A percentile compares a stretch with the other conserved stretches of the same genome.
phyloP scores from a whole-genome alignment of 2,113 vertebrate genomes.

The Donacobius atricapilla region DNA sequence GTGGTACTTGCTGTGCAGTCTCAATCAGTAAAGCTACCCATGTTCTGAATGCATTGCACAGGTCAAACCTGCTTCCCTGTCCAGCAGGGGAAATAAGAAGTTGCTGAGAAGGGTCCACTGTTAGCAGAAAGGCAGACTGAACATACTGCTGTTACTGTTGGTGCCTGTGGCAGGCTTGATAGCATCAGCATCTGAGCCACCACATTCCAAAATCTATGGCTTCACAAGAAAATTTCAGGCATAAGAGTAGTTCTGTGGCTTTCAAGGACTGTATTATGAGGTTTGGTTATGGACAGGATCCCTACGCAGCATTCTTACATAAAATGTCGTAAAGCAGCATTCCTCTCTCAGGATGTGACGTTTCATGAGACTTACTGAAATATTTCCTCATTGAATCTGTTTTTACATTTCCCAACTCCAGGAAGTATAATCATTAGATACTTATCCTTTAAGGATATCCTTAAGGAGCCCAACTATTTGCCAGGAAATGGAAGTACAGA shows the following conservation, averaged over 20 bases:
- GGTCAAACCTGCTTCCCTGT: background rate
- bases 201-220: background rate
- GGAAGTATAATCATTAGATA: background rate
- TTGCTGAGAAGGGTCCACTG: background rate
- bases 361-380: background rate
- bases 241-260: background rate
- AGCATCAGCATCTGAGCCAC: background rate
- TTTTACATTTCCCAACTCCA: background rate
- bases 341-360: fast-evolving
- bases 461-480: background rate
- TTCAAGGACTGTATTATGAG: background rate
- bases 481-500: background rate
- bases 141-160: no score
- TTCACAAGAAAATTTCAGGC: background rate
- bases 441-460: background rate
- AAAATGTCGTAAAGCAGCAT: background rate
- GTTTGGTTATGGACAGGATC: background rate
- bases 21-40: background rate
- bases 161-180: background rate
- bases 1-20: background rate
- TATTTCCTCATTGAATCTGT: background rate
- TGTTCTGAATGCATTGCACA: background rate
- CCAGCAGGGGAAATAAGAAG: background rate
- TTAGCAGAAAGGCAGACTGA: background rate
- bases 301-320: background rate